Evolutionary conservation across 2,113 vertebrate species (phyloP), one percentile per base, ranked within the genome.

Genomic region (Equus quagga): DNA sequence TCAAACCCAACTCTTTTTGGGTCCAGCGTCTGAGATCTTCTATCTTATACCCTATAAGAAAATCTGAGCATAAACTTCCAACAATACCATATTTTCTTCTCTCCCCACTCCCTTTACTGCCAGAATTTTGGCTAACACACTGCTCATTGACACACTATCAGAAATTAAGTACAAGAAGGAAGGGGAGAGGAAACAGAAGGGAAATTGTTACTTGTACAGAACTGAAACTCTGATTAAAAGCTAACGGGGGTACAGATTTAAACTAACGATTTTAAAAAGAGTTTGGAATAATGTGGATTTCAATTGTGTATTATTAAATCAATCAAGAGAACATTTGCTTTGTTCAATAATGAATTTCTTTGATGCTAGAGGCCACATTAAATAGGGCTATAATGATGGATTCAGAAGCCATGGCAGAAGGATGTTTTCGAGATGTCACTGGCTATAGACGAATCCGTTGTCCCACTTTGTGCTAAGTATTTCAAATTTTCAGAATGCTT

Each of bases 201-300:
- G 15, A 81, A 92, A 73, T 0, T 83, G 70, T 72, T 62, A 56
- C 36, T 79, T 73, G n/a, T 36, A 79, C 31, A 80, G 83, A 94
- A 70, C 36, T 75, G 36, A 46, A 93, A 91, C 85, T 94, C 49
- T 64, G 24, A 92, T 51, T 15, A 51, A 94, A 90, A 88, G 73
- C 21, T 60, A 73, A 83, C 23, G 60, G 9, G 14, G 13, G 21
- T 36, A 94, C 75, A 85, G 64, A 41, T 64, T 73, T 79, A 33
- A 89, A 33, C 9, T 84, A 69, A 12, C 33, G 9, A 44, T 65
- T 96, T 72, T 3, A 60, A 69, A 89, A 51, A 36, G 3, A 1
- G 21, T 90, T 94, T 78, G 70, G 31, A 72, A 85, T 28, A 85
- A 86, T 8, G 14, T 13, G 9, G 78, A 15, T 31, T 90, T 95